These are phyloP conservation scores for Epizoanthus fatuus DNA, from an alignment of 92 coral and sea anemone species.

Conservation along the genomic window DNA sequence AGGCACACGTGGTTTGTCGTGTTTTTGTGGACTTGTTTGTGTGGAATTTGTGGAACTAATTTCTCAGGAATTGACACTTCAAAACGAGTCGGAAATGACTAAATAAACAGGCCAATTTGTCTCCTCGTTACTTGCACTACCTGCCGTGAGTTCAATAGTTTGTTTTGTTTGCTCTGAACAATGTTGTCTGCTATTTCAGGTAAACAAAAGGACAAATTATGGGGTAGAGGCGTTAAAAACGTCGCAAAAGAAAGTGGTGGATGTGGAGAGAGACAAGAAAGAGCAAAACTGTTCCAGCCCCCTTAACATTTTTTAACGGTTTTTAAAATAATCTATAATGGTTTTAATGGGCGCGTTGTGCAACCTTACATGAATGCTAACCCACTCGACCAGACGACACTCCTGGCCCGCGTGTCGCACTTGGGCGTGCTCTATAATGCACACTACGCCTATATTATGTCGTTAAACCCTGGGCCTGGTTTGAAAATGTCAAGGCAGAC, in stretches of 20 bases:
- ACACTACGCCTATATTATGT: background rate
- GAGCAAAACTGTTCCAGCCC: background rate
- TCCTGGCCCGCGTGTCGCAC: background rate
- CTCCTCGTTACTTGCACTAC: background rate
- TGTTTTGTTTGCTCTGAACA: background rate
- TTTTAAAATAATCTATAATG: background rate
- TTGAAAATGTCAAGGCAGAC: too few species aligned
- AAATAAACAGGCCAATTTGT: background rate
- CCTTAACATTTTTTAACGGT: background rate
- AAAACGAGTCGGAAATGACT: conserved; percentile 17
- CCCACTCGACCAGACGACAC: conserved; percentile 24
- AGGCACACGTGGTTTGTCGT: background rate
- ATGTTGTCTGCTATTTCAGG: conserved; percentile 21
- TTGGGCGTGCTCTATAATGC: background rate
- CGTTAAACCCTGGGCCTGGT: background rate
- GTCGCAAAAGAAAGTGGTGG: background rate
- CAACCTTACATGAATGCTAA: conserved; percentile 17
- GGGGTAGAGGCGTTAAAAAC: background rate
- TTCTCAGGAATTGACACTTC: conserved; percentile 21
- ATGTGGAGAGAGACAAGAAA: background rate
- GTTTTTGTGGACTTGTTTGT: background rate
- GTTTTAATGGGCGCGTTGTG: background rate
- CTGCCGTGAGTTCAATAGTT: background rate
- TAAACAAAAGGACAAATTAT: background rate
- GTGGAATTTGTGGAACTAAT: conserved; percentile 2